Evolutionary conservation across 2,113 vertebrate species (phyloP).

Genomic region (Propithecus coquereli): DNA sequence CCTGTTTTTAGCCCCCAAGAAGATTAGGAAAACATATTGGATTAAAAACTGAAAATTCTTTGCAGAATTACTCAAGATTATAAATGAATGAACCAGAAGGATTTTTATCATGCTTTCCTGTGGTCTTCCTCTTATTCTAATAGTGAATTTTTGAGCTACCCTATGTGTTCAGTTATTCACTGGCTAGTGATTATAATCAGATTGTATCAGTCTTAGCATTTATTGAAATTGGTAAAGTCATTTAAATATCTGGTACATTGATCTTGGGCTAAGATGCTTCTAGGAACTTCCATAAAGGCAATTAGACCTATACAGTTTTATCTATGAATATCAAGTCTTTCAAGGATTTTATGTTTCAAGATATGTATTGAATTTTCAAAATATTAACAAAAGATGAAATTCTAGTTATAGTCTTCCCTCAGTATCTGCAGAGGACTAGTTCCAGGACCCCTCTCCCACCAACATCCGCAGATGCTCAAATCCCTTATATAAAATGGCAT

Average conservation of each 20-base stretch:
- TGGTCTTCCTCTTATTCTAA: neutral
- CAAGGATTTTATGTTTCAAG: neutral
- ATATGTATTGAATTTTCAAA: neutral
- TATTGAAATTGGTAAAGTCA: constrained; percentile 8
- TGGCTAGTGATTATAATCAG: neutral
- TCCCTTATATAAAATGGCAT: neutral
- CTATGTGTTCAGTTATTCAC: neutral
- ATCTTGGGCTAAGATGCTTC: neutral
- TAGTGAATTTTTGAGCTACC: neutral
- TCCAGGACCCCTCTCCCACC: neutral
- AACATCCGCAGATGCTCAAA: neutral
- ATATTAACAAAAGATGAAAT: constrained; percentile 19
- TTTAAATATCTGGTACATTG: constrained; percentile 5
- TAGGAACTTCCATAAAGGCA: constrained; percentile 18
- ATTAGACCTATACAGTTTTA: neutral
- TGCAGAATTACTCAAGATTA: neutral
- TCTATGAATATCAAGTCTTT: constrained; percentile 7
- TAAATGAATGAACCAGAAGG: neutral
- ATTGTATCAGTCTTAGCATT: neutral
- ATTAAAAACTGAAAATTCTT: neutral
- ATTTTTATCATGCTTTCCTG: neutral
- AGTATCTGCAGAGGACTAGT: neutral
- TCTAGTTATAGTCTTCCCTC: neutral
- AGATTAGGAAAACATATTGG: neutral
- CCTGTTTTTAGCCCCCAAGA: neutral